Base-by-base conservation (phyloP, 2,797 vertebrate species). In the Steatocranus sp. region DNA sequence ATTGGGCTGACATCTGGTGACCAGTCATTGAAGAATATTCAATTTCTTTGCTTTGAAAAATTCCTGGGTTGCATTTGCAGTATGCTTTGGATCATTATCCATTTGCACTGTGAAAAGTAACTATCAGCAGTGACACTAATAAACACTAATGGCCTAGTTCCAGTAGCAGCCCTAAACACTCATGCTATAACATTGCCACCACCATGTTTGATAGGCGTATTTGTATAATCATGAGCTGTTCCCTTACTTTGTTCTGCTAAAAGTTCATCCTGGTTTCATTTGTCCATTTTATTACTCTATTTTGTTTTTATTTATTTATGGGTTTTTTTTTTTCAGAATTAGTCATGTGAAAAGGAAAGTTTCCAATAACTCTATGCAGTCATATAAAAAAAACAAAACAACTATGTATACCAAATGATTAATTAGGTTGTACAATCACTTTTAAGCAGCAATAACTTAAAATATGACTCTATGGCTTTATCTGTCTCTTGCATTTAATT, bases 291-390 rank as follows among this genome's bases (percentile, higher is more conserved):
- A 41, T 63, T 61, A 61, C 30, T 36, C 36, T 25, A 23, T 6
- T 68, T 68, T 25, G 20, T 66, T 66, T 23, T 41, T 4, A 41
- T 41, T 41, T 23, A 41, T 61, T 61, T 34, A 3, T n/a, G 5
- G 2, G 0, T 0, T 2, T 0, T 2, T 2, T 6, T 8, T 8
- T 23, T 66, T 9, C 34, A 66, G 7, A 66, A 41, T 66, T 38
- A 38, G n/a, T 3, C 34, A 66, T 23, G 12, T 66, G 34, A 38
- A 66, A 63, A 41, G 12, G 7, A 23, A 41, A 14, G 34, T 66
- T 66, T 66, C 8, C 12, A 15, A 15, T 23, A 23, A 66, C n/a
- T 66, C 61, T 15, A 23, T 66, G 61, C 61, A 66, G 34, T 66
- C n/a, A 23, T 66, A 20, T 66, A 20, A 11, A 38, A 23, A 36